Evolutionary conservation across 2,797 vertebrate genomes (phyloP), one percentile per base, ranked within the genome.

Genomic region (Peromyscus nudipes): DNA sequence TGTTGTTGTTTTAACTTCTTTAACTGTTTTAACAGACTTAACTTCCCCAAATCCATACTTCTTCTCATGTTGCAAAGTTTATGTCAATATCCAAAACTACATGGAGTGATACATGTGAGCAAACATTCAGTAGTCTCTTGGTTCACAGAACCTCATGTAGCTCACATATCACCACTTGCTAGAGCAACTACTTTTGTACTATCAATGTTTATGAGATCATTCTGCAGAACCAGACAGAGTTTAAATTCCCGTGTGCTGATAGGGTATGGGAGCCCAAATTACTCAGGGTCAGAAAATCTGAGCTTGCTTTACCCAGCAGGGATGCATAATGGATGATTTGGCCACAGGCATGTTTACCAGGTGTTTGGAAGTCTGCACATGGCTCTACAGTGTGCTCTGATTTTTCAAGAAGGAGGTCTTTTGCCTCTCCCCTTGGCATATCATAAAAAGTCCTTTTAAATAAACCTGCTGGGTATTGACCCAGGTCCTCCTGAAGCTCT

Each of bases 11-110:
- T 43, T 64, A 92, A 86, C 7, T 40, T 40, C 40, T 40, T 40
- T 40, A 40, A 40, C 40, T 40, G 40, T 40, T 40, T 40, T 40
- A 40, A 91, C 0, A 96, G 37, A 83, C 62, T 73, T 96, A 71
- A 86, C n/a, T 84, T 89, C 40, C 83, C 19, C 86, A 83, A 96
- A 94, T 16, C 83, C 25, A 55, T 73, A 65, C 27, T 11, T 96
- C 25, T 14, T 96, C 9, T 34, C 23, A n/a, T 46, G 60, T 49
- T 79, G 7, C 37, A 23, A 94, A 84, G 84, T 85, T 96, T 75
- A 55, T 34, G 12, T 91, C 83, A 75, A 55, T 84, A 79, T 92
- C 46, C 14, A 90, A 93, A 88, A 84, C 31, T 67, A 25, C 12
- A 73, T 21, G 57, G 57, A 90, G 13, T 40, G 62, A 46, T 67